These are phyloP conservation scores for Darevskia mixta DNA, from an alignment of 2,797 vertebrate species.

Conservation along the genomic window DNA sequence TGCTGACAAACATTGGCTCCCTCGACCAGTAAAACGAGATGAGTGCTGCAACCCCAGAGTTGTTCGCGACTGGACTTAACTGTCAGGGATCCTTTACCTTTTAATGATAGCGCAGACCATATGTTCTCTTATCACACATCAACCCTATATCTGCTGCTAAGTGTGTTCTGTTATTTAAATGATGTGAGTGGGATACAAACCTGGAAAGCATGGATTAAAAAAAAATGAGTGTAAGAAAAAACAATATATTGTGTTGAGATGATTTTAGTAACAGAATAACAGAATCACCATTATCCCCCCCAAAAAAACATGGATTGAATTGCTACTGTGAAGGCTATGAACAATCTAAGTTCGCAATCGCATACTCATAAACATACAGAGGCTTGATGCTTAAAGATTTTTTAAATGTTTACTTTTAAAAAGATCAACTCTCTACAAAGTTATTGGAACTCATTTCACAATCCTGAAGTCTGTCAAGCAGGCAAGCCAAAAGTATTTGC, in stretches of 20 bases:
- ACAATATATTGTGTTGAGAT: background rate
- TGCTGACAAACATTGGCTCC: accelerated
- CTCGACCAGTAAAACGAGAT: too few relatives aligned
- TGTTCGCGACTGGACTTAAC: too few relatives aligned
- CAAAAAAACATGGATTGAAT: background rate
- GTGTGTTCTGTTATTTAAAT: conserved; percentile 30
- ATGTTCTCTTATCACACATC: background rate
- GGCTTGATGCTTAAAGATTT: too few relatives aligned
- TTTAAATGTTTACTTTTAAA: too few relatives aligned
- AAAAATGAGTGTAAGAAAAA: background rate
- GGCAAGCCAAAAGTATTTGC: background rate
- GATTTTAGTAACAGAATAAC: background rate
- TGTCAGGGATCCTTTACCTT: too few relatives aligned
- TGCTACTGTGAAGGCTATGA: background rate
- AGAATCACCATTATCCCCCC: too few relatives aligned
- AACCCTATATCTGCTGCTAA: conserved; percentile 5
- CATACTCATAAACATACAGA: background rate
- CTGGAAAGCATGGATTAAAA: conserved; percentile 4
- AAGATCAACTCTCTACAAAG: too few relatives aligned
- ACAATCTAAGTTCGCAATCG: too few relatives aligned
- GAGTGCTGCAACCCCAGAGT: too few relatives aligned
- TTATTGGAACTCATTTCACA: background rate
- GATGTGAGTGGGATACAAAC: background rate
- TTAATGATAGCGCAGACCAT: conserved; percentile 3
- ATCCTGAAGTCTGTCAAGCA: background rate